A percentile compares a stretch with the other conserved stretches of the same genome.
These are phyloP conservation scores for Poeciliopsis turrubarensis DNA, from an alignment of 2,113 vertebrate genomes.

Conservation along the genomic window DNA sequence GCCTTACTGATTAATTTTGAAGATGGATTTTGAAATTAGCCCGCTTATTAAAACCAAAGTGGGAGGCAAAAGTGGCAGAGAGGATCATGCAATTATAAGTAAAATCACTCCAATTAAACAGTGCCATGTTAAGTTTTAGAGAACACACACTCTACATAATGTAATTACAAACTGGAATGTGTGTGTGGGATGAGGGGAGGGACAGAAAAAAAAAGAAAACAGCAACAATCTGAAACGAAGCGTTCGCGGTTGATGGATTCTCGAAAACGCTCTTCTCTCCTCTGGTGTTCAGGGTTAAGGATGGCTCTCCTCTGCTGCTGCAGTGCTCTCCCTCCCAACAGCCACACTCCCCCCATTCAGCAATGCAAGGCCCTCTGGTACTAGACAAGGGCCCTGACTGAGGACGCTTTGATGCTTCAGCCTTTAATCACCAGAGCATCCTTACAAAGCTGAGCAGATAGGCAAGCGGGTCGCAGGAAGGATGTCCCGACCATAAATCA, in stretches of 20 bases:
- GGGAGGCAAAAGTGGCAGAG: constrained; percentile 80
- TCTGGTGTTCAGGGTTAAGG: constrained; percentile 79
- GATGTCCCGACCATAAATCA: constrained; percentile 83
- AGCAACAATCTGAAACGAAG: constrained; percentile 70
- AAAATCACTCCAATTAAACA: constrained; percentile 86
- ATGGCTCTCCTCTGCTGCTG: constrained; percentile 73
- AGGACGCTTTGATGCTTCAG: constrained; percentile 78
- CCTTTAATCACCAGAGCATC: constrained; percentile 78
- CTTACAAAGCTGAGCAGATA: constrained; percentile 71
- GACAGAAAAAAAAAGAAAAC: constrained; percentile 63
- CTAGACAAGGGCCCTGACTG: constrained; percentile 75
- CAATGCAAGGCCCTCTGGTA: constrained; percentile 69
- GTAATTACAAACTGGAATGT: constrained; percentile 75
- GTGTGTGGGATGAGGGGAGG: no score
- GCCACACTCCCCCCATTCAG: constrained; percentile 66
- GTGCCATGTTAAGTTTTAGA: constrained; percentile 81
- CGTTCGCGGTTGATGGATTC: constrained; percentile 76
- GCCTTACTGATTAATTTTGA: constrained; percentile 79
- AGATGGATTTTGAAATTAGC: constrained; percentile 75
- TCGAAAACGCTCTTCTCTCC: constrained; percentile 73
- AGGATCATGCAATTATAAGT: constrained; percentile 82
- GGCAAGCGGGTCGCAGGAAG: constrained; percentile 76
- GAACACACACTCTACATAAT: constrained; percentile 78
- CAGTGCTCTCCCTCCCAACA: constrained; percentile 51
- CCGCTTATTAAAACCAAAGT: constrained; percentile 82